These are phyloP conservation scores for Heliconius ismenius DNA, from an alignment of 2,888 invertebrate species.

Conservation along the genomic window DNA sequence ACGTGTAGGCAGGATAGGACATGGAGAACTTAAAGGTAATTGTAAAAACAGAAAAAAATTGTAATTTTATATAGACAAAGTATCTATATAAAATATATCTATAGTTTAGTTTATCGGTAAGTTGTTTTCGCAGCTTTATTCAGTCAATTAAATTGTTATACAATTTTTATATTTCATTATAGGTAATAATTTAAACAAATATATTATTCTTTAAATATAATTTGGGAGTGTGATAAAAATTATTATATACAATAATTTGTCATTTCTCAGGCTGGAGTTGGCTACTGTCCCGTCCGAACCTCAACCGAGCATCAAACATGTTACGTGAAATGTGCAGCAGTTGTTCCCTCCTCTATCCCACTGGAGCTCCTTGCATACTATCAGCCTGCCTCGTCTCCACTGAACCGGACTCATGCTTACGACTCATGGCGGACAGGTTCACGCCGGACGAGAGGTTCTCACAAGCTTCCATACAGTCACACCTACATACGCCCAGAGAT, in stretches of 20 bases:
- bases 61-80: background rate
- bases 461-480: constrained; percentile 92
- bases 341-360: constrained; percentile 91
- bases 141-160: too few species aligned
- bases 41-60: background rate
- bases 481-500: constrained; percentile 96
- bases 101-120: too few species aligned
- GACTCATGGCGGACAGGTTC: constrained; percentile 96
- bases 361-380: constrained; percentile 93
- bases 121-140: too few species aligned
- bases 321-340: constrained; percentile 95
- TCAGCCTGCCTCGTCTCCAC: constrained; percentile 99
- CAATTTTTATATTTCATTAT: too few species aligned
- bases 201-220: background rate
- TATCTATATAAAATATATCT: too few species aligned
- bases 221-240: background rate
- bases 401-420: constrained; percentile 93
- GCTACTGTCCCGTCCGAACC: constrained; percentile 94
- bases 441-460: constrained; percentile 97
- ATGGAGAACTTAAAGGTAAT: constrained; percentile 95
- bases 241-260: background rate
- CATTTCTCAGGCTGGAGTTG: constrained; percentile 90
- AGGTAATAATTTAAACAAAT: background rate
- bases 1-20: constrained; percentile 97
- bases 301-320: constrained; percentile 92